Conservation (phyloP, 1,140 invertebrate genomes). For the Zaprionus camerounensis region DNA sequence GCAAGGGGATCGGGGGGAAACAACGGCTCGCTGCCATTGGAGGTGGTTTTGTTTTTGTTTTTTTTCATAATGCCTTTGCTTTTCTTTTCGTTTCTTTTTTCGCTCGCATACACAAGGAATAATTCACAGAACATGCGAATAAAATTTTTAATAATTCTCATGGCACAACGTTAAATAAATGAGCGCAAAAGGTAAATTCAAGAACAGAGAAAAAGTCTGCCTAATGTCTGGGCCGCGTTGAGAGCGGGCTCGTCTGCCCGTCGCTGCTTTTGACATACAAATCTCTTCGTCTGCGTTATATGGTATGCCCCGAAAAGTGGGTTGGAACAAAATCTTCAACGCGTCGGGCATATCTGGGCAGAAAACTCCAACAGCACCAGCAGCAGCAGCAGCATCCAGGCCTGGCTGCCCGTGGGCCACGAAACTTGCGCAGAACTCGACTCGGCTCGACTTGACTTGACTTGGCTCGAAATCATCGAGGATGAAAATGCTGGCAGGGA, state of each 20-base stretch:
- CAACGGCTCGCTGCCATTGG: not conserved
- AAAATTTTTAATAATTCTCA: constrained; percentile 84
- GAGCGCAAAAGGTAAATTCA: constrained; percentile 56
- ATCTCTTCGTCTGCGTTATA: constrained; percentile 31
- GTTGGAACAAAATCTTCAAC: constrained; percentile 78
- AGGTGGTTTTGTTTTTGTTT: constrained; percentile 2
- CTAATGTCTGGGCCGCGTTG: constrained; percentile 21
- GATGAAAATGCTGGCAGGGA: constrained; percentile 62
- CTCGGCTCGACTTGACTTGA: not conserved
- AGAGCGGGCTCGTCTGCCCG: constrained; percentile 6
- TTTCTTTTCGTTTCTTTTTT: not conserved
- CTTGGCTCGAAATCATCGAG: constrained; percentile 31
- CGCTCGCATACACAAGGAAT: constrained; percentile 46
- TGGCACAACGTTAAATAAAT: constrained; percentile 74
- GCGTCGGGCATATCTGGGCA: constrained; percentile 66
- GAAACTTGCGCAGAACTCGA: constrained; percentile 28
- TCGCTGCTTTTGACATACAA: constrained; percentile 28
- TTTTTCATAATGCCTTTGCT: not conserved
- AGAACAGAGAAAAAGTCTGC: constrained; percentile 28
- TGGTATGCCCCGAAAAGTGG: constrained; percentile 60
- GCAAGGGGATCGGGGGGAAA: not conserved
- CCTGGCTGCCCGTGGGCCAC: constrained; percentile 60
- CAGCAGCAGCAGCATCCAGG: constrained; percentile 21
- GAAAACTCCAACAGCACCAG: constrained; percentile 15
- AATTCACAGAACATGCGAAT: constrained; percentile 83